A percentile compares a stretch with the other conserved stretches of the same genome.
phyloP scores from a whole-genome alignment of 2,888 invertebrate genomes.

The Chouioia cunea region DNA sequence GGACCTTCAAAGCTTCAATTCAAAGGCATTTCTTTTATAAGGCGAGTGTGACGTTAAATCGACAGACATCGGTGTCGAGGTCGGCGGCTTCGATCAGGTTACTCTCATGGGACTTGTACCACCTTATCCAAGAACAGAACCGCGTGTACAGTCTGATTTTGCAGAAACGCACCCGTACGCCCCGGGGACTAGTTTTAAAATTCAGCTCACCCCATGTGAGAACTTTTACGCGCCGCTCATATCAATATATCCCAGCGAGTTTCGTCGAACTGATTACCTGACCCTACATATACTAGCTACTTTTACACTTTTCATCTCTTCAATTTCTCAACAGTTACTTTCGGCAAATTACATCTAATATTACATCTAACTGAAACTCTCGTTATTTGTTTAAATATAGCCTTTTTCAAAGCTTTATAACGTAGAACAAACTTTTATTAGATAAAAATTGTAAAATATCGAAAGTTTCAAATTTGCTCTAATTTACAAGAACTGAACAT shows the following conservation, averaged over 20 bases:
- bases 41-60: conserved; percentile 19
- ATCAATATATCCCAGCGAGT: conserved; percentile 63
- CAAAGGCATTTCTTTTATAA: neutral
- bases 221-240: conserved; percentile 61
- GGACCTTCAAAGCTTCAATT: no score
- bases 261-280: conserved; percentile 40
- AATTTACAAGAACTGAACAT: no score
- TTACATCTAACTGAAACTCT: no score
- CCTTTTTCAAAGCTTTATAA: no score
- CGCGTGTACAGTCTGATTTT: conserved; percentile 65
- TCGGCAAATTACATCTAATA: no score
- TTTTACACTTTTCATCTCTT: no score
- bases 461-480: no score
- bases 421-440: no score
- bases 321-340: no score
- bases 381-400: no score
- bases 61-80: conserved; percentile 8
- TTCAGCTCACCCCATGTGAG: conserved; percentile 63
- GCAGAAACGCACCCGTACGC: conserved; percentile 56
- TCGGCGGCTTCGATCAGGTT: neutral
- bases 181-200: conserved; percentile 67
- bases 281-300: neutral
- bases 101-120: conserved; percentile 62
- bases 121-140: conserved; percentile 62
- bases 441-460: no score